Evolutionary conservation across 2,113 vertebrate species (phyloP).

Genomic region (Antennarius striatus): DNA sequence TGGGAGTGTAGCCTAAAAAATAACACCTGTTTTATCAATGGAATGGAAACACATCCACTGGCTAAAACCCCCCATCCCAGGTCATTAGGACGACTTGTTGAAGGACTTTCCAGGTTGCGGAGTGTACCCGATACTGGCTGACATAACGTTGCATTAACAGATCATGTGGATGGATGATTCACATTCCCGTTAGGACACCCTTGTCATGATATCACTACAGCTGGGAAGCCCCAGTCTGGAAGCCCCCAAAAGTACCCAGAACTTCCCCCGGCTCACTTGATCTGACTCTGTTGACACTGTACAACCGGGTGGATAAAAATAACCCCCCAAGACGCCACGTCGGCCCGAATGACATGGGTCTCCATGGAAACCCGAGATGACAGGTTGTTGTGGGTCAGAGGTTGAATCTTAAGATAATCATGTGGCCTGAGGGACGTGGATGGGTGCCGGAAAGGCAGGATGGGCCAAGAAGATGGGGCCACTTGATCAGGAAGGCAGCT

Average conservation of each 20-base stretch:
- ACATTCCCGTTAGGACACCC: conserved; percentile 65
- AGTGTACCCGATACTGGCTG: conserved; percentile 25
- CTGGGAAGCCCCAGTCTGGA: conserved; percentile 70
- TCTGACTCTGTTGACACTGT: conserved; percentile 32
- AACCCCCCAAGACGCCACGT: conserved; percentile 35
- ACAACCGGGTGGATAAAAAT: conserved; percentile 60
- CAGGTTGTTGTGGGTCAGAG: conserved; percentile 56
- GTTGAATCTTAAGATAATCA: conserved; percentile 48
- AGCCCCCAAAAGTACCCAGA: conserved; percentile 60
- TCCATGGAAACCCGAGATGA: conserved; percentile 64
- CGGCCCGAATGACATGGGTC: conserved; percentile 57
- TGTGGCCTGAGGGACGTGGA: conserved; percentile 48
- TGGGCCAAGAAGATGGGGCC: conserved; percentile 3
- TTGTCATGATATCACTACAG: conserved; percentile 51
- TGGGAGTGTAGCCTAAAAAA: conserved; percentile 2
- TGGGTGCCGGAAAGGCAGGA: not conserved
- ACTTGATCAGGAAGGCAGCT: conserved; percentile 44
- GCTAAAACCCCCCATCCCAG: conserved; percentile 43
- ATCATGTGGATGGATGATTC: conserved; percentile 58
- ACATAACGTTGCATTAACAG: conserved; percentile 57
- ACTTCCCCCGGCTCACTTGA: conserved; percentile 41
- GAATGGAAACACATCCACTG: conserved; percentile 34
- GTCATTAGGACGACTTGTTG: conserved; percentile 24
- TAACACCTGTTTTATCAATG: conserved; percentile 38
- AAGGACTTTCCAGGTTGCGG: conserved; percentile 62